Percentiles rank a stretch among this genome's conserved stretches.
Evolutionary conservation across 2,113 vertebrate species (phyloP).

Genomic region (Illadopsis cleaveri): DNA sequence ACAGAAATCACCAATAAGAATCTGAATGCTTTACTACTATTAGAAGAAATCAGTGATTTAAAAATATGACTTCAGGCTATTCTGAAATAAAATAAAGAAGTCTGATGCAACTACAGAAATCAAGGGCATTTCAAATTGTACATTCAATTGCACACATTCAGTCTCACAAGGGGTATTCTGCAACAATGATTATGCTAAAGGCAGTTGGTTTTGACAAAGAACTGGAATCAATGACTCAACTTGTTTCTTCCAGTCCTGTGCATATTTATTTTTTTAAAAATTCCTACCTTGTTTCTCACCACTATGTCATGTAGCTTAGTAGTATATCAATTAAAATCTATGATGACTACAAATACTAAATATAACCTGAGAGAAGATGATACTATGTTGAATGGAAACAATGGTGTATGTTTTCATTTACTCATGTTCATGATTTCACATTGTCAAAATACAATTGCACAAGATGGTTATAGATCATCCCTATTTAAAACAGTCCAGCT

Average conservation of each 20-base stretch:
- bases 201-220: not conserved
- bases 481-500: not conserved
- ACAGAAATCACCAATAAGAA: not conserved
- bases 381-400: not conserved
- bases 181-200: not conserved
- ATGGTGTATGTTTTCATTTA: not conserved
- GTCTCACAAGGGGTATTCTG: not conserved
- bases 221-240: not conserved
- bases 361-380: not conserved
- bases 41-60: not conserved
- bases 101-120: not conserved
- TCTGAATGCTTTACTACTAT: not conserved
- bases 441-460: not conserved
- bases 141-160: not conserved
- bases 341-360: not conserved
- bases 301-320: not conserved
- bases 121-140: not conserved
- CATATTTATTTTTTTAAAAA: not conserved
- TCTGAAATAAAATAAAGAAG: not conserved
- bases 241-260: not conserved
- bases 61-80: not conserved
- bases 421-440: not conserved
- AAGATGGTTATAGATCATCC: not conserved
- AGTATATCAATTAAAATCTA: not conserved
- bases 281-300: not conserved